Conservation (phyloP, 1,140 invertebrate genomes). For the Drosophila rufa region DNA sequence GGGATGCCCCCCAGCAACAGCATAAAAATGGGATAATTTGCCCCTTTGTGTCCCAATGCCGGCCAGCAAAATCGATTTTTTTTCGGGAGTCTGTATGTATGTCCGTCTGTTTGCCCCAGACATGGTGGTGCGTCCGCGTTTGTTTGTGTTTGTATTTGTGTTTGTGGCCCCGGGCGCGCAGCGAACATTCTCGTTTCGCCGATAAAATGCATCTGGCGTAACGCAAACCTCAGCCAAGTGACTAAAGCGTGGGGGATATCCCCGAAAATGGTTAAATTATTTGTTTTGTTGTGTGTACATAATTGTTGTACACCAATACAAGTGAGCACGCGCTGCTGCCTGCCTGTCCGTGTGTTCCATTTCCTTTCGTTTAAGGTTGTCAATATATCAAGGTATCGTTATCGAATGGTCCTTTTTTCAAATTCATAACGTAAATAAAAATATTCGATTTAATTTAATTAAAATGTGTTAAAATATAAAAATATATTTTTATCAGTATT, state of each 20-base stretch:
- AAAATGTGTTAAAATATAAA: background rate
- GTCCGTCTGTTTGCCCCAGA: slow-evolving; percentile 30
- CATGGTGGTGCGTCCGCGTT: slow-evolving; percentile 40
- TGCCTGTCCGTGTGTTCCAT: slow-evolving; percentile 39
- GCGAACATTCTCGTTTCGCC: background rate
- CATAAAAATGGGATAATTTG: background rate
- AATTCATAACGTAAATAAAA: background rate
- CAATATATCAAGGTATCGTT: background rate
- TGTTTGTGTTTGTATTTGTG: slow-evolving; percentile 43
- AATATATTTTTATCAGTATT: background rate
- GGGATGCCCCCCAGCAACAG: background rate
- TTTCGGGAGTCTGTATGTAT: slow-evolving; percentile 29
- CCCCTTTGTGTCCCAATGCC: slow-evolving; percentile 26
- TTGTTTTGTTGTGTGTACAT: slow-evolving; percentile 67
- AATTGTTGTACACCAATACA: slow-evolving; percentile 49
- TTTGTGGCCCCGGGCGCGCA: slow-evolving; percentile 7
- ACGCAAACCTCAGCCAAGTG: slow-evolving; percentile 2
- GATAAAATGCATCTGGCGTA: background rate
- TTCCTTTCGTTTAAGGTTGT: slow-evolving; percentile 2
- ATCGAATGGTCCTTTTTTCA: background rate
- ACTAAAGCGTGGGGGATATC: slow-evolving; percentile 40
- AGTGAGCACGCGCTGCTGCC: slow-evolving; percentile 7
- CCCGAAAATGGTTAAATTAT: slow-evolving; percentile 31
- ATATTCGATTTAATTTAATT: too few species aligned
- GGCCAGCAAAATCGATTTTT: slow-evolving; percentile 70